A percentile compares a stretch with the other conserved stretches of the same genome.
Evolutionary conservation across 2,888 invertebrate genomes (phyloP).

Genomic region (Ypsolopha sequella): DNA sequence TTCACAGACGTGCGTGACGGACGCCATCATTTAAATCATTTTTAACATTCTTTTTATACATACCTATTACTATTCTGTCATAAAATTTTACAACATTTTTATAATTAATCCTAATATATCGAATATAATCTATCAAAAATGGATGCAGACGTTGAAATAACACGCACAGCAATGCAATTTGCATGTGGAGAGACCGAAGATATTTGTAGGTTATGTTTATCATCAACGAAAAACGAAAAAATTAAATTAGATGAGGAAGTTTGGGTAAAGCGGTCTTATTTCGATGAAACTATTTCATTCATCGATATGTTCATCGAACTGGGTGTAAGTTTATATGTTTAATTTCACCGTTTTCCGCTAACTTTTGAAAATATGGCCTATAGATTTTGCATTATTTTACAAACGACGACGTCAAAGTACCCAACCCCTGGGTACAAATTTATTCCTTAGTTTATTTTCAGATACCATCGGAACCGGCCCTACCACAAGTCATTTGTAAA

Average conservation of each 20-base stretch:
- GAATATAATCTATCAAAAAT: constrained; percentile 13
- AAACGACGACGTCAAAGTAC: too few relatives aligned
- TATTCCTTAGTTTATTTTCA: constrained; percentile 25
- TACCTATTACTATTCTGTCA: too few relatives aligned
- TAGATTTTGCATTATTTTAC: too few relatives aligned
- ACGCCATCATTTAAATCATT: too few relatives aligned
- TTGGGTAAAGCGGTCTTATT: constrained; percentile 25
- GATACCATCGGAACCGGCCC: constrained; percentile 24
- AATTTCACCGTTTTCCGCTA: not conserved
- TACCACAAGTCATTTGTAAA: constrained; percentile 39
- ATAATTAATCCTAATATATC: too few relatives aligned
- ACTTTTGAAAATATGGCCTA: not conserved
- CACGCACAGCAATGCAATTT: constrained; percentile 28
- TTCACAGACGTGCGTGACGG: too few relatives aligned
- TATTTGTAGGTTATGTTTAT: constrained; percentile 55
- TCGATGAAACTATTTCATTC: constrained; percentile 29
- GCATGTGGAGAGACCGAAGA: constrained; percentile 30
- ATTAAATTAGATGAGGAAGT: constrained; percentile 29
- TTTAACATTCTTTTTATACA: too few relatives aligned
- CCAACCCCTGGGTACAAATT: too few relatives aligned
- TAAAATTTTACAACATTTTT: too few relatives aligned
- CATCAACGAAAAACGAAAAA: constrained; percentile 22
- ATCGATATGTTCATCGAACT: constrained; percentile 34
- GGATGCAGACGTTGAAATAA: constrained; percentile 15
- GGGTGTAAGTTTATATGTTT: constrained; percentile 27